Evolutionary conservation across 2,888 invertebrate genomes (phyloP).

Genomic region (Gastracanthus pulcherrimus): DNA sequence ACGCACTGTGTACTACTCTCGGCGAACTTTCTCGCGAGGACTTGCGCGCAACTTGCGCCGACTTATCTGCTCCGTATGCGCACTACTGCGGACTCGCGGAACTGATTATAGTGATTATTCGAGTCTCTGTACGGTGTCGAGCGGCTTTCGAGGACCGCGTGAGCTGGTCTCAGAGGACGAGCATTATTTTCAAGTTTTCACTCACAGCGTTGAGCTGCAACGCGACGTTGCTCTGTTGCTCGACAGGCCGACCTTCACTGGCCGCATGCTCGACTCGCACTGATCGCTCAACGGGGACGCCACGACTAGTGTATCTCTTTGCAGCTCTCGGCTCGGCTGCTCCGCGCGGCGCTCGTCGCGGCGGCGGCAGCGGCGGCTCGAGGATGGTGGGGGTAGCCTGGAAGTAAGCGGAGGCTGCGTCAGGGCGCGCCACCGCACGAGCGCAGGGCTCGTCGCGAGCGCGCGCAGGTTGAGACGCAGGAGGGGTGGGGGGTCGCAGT

Average conservation of each 20-base stretch:
- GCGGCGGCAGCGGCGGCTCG: slow-evolving; percentile 10
- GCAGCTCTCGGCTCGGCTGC: not conserved
- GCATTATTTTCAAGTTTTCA: slow-evolving; percentile 22
- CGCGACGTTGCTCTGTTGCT: not conserved
- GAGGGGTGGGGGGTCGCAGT: not conserved
- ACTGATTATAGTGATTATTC: not conserved
- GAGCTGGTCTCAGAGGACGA: slow-evolving; percentile 20
- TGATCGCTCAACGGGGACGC: slow-evolving; percentile 58
- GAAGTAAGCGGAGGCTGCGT: not conserved
- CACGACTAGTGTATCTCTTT: slow-evolving; percentile 58
- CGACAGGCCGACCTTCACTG: slow-evolving; percentile 46
- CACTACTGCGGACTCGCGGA: not conserved
- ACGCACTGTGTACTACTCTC: not conserved
- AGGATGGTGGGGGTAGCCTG: slow-evolving; percentile 16
- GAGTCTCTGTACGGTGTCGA: not conserved
- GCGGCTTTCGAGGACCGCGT: not conserved
- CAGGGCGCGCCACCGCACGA: slow-evolving; percentile 58
- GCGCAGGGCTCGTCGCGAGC: not conserved
- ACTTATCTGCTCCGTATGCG: not conserved
- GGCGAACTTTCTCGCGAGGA: not conserved
- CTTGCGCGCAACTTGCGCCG: not conserved
- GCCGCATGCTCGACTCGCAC: slow-evolving; percentile 63
- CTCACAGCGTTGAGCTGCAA: not conserved
- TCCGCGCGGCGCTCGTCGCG: not conserved
- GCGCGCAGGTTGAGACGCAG: not conserved